Conservation (phyloP, 2,797 vertebrate genomes). For the Halcyon badia region DNA sequence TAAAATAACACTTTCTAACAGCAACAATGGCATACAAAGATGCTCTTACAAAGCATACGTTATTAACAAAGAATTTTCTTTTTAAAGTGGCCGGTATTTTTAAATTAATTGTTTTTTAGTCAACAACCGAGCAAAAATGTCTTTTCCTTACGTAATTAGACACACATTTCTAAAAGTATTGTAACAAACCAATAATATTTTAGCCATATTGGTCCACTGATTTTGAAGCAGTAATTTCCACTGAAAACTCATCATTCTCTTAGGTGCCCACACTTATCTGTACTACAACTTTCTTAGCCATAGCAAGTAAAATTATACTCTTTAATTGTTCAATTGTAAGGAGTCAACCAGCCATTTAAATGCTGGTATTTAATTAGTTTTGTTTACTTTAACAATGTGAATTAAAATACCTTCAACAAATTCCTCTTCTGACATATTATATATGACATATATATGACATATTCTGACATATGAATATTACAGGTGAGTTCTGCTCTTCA, state of each 20-base stretch:
- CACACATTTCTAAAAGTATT: not conserved
- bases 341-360: not conserved
- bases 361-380: not conserved
- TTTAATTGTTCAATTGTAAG: not conserved
- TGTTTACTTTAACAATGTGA: not conserved
- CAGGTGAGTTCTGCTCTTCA: not conserved
- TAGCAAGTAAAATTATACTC: not conserved
- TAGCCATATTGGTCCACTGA: not conserved
- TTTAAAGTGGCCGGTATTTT: constrained; percentile 46
- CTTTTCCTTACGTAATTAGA: not conserved
- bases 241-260: not conserved
- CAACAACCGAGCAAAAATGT: not conserved
- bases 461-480: not conserved
- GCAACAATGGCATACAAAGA: not conserved
- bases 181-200: constrained; percentile 17
- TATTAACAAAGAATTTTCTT: constrained; percentile 3
- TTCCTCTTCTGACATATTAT: not conserved
- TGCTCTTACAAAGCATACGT: constrained; percentile 12
- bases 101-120: not conserved
- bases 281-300: not conserved
- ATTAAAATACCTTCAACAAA: not conserved
- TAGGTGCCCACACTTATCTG: not conserved
- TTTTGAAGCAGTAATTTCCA: constrained; percentile 7
- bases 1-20: constrained; percentile 55
- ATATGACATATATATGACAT: too few species aligned